These are phyloP conservation scores for Anagrus nilaparvatae DNA, from an alignment of 1,140 invertebrate species.

Conservation along the genomic window DNA sequence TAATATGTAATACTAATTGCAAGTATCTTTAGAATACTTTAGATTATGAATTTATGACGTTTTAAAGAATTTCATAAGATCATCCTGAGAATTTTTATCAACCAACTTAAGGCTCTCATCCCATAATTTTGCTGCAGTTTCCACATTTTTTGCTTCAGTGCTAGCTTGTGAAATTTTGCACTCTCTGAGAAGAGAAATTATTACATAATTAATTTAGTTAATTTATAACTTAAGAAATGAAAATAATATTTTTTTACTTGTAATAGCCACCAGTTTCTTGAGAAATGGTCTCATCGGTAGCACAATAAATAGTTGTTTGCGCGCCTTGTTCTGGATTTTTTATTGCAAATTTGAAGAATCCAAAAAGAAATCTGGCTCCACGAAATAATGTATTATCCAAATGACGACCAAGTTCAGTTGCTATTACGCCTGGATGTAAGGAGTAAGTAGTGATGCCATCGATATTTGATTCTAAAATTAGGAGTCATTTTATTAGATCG, in stretches of 20 bases:
- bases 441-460: constrained; percentile 54
- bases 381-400: constrained; percentile 43
- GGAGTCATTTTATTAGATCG: too few relatives aligned
- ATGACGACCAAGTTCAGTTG: constrained; percentile 65
- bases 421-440: constrained; percentile 62
- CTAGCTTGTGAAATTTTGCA: constrained; percentile 41
- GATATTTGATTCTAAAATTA: constrained; percentile 32
- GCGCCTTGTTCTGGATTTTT: constrained; percentile 60
- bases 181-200: constrained; percentile 43
- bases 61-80: too few relatives aligned
- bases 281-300: constrained; percentile 56
- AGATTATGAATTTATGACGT: too few relatives aligned
- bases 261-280: constrained; percentile 55
- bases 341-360: constrained; percentile 35
- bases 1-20: too few relatives aligned
- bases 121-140: constrained; percentile 60
- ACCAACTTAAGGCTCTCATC: constrained; percentile 52
- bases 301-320: constrained; percentile 70
- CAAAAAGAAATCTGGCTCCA: constrained; percentile 27
- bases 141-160: constrained; percentile 40
- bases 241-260: constrained; percentile 37
- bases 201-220: not conserved
- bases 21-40: too few relatives aligned
- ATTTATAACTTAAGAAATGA: not conserved
- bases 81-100: too few relatives aligned